Percentiles rank a stretch among this genome's conserved stretches.
These are phyloP conservation scores for Eupithecia inturbata DNA, from an alignment of 2,888 invertebrate genomes.

Conservation along the genomic window DNA sequence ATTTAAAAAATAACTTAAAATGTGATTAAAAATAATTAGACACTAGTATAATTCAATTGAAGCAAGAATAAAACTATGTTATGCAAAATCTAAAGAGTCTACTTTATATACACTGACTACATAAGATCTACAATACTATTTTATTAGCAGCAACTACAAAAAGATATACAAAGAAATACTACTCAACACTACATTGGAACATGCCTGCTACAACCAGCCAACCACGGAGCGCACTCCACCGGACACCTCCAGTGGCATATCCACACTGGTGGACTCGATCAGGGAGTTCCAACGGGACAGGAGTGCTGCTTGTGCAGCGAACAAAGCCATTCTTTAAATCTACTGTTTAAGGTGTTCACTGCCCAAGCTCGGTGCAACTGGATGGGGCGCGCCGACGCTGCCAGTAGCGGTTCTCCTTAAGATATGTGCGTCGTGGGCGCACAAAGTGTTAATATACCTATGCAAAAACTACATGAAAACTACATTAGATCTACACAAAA, in stretches of 20 bases:
- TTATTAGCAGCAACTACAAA: no score
- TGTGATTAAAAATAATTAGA: not conserved
- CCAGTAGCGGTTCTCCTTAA: no score
- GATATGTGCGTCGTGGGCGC: no score
- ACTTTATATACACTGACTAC: not conserved
- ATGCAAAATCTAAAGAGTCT: not conserved
- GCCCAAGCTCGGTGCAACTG: no score
- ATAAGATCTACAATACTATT: not conserved
- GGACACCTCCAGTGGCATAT: constrained; percentile 86
- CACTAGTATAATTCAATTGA: not conserved
- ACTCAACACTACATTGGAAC: no score
- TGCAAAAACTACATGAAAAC: no score
- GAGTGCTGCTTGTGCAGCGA: constrained; percentile 88
- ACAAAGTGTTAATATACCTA: no score
- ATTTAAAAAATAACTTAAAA: not conserved
- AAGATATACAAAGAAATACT: no score
- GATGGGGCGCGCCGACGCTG: no score
- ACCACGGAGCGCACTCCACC: constrained; percentile 85
- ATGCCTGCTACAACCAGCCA: no score
- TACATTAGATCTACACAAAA: no score
- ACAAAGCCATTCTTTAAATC: constrained; percentile 84
- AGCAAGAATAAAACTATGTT: not conserved
- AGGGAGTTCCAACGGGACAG: constrained; percentile 89
- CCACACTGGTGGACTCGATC: constrained; percentile 87
- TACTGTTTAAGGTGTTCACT: no score